Conservation (phyloP, 2,113 vertebrate species). For the Notechis scutatus region DNA sequence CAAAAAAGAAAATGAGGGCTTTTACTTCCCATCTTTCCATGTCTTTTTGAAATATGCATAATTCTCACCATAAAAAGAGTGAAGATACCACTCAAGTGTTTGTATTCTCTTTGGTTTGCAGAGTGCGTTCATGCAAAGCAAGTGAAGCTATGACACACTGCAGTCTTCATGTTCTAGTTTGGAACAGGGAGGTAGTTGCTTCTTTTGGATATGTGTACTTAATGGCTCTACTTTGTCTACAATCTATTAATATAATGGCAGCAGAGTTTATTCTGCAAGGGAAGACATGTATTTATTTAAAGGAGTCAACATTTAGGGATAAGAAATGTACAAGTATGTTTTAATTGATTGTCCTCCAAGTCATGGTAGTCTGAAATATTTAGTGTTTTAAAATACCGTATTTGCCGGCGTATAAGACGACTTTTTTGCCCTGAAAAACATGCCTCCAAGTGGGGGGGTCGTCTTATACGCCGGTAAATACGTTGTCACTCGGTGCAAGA, state of each 20-base stretch:
- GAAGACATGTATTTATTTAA: neutral
- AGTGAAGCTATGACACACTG: neutral
- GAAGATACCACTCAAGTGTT: neutral
- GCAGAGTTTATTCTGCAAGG: neutral
- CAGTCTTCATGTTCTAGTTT: neutral
- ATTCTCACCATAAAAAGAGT: neutral
- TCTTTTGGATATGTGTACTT: neutral
- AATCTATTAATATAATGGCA: neutral
- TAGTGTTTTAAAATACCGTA: neutral
- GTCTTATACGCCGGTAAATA: too few relatives aligned
- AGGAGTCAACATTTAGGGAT: neutral
- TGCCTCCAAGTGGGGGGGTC: too few relatives aligned
- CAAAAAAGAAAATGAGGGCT: neutral
- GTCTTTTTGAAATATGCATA: neutral
- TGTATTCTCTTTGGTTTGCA: neutral
- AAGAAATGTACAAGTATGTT: neutral
- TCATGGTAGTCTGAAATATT: neutral
- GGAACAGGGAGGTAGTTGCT: neutral
- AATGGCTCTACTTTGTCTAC: neutral
- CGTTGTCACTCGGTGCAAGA: too few relatives aligned
- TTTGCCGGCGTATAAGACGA: too few relatives aligned
- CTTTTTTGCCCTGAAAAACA: too few relatives aligned
- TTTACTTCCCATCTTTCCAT: neutral
- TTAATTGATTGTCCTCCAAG: neutral
- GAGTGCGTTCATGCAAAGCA: neutral